Base-by-base conservation (phyloP, 2,888 invertebrate genomes). In the Baronia brevicornis region DNA sequence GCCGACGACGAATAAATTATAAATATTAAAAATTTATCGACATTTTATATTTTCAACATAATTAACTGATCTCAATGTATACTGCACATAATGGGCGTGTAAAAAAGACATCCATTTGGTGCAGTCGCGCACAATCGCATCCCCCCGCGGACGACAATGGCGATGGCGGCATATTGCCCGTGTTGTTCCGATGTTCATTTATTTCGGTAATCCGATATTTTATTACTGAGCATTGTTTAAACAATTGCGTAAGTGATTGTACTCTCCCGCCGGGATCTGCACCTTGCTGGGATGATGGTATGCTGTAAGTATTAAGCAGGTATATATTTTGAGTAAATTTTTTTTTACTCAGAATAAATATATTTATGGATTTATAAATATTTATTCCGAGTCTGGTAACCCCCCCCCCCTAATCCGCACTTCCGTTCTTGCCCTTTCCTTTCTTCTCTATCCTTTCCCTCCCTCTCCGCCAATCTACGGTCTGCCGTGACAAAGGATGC, bases 191-290 rank as follows among this genome's bases (percentile, higher is more conserved):
- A 60, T 65, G 65, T 43, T 71, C 71, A 64, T 69, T 78, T 77
- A 66, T 67, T 65, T 63, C 50, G 45, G 80, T 69, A 80, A 82
- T 59, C 42, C 46, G 82, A 82, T 82, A 82, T 72, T 82, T 80
- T 79, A 78, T 74, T 65, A 70, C 61, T 57, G 63, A 50, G 57
- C 63, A 66, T 78, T 82, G 80, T 82, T 79, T 82, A 82, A 79
- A 80, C 82, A 79, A 82, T 82, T 82, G 82, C 74, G 75, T 74
- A 73, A 82, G 80, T 79, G 78, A 79, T 75, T 79, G 79, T 77
- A 65, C 49, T 46, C 46, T 46, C 48, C 48, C 53, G 45, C 35
- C 30, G 57, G 56, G 64, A 47, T 55, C 60, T 65, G 74, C 74
- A 74, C 74, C 73, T 74, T 72, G 66, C 48, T 38, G 45, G 55